A percentile compares a stretch with the other conserved stretches of the same genome.
These are phyloP conservation scores for Hyperoodon ampullatus DNA, from an alignment of 2,113 vertebrate species.

Conservation along the genomic window DNA sequence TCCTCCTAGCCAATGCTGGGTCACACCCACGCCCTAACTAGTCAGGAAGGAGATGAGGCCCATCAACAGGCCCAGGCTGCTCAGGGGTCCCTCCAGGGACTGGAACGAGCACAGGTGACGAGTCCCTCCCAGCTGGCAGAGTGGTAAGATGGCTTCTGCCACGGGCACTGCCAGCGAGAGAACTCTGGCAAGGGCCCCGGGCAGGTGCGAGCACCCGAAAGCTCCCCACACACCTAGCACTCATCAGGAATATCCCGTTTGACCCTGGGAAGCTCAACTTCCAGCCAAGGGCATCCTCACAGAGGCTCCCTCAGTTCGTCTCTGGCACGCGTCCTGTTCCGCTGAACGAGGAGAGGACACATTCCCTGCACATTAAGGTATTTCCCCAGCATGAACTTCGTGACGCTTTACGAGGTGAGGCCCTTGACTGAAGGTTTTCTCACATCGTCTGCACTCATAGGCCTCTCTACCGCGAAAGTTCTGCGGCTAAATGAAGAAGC, in stretches of 20 bases:
- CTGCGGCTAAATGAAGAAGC: background rate
- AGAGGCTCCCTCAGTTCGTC: too few relatives aligned
- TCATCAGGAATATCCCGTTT: background rate
- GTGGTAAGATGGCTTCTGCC: background rate
- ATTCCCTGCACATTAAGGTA: background rate
- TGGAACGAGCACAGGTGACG: background rate
- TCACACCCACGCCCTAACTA: too few relatives aligned
- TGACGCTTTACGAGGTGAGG: background rate
- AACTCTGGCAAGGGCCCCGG: background rate
- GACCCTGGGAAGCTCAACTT: too few relatives aligned
- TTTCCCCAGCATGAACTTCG: background rate
- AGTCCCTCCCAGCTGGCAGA: background rate
- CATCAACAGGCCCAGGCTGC: background rate
- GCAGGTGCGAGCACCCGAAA: fast-evolving
- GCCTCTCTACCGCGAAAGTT: too few relatives aligned
- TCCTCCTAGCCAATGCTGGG: background rate
- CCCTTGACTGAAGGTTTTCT: background rate
- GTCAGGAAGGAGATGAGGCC: background rate
- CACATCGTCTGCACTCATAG: fast-evolving
- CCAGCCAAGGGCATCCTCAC: fast-evolving
- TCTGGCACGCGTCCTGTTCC: fast-evolving
- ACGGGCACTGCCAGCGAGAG: background rate
- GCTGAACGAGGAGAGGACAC: background rate
- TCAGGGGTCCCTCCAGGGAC: fast-evolving
- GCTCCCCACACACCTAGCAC: background rate